phyloP scores from a whole-genome alignment of 2,888 invertebrate species.

The Syrista parreyssii region DNA sequence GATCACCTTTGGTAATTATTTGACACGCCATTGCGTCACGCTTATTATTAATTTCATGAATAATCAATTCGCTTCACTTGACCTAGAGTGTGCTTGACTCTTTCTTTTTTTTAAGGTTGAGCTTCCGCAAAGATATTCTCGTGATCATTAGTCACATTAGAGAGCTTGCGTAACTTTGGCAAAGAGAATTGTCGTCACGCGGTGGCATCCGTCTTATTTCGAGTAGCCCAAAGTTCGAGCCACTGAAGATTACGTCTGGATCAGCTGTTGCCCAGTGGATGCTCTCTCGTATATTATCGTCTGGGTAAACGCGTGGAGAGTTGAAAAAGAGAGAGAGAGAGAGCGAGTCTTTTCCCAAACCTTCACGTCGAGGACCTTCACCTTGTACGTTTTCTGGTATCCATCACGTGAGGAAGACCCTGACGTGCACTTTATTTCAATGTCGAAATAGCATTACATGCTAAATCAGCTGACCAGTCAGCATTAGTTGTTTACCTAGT shows the following conservation, averaged over 20 bases:
- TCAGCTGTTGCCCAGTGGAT: neutral
- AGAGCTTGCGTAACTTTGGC: neutral
- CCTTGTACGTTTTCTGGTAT: neutral
- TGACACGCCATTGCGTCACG: neutral
- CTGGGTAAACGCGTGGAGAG: neutral
- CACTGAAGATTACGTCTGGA: neutral
- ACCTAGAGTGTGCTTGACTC: neutral
- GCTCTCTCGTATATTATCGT: neutral
- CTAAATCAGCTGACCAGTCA: neutral
- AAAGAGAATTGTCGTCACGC: neutral
- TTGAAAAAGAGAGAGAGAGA: neutral
- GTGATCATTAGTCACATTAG: neutral
- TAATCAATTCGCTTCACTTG: neutral
- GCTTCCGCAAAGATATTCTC: neutral
- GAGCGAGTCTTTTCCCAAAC: neutral
- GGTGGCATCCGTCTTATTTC: neutral
- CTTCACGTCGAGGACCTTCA: neutral
- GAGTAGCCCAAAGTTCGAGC: neutral
- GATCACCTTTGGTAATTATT: neutral
- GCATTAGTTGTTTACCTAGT: neutral
- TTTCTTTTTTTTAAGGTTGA: neutral
- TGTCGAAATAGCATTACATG: neutral
- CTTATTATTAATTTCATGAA: neutral
- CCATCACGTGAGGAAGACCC: neutral
- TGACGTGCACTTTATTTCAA: neutral